A percentile compares a stretch with the other conserved stretches of the same genome.
Conservation (phyloP, 2,888 invertebrate genomes). For the Pantelozetes paolii region DNA sequence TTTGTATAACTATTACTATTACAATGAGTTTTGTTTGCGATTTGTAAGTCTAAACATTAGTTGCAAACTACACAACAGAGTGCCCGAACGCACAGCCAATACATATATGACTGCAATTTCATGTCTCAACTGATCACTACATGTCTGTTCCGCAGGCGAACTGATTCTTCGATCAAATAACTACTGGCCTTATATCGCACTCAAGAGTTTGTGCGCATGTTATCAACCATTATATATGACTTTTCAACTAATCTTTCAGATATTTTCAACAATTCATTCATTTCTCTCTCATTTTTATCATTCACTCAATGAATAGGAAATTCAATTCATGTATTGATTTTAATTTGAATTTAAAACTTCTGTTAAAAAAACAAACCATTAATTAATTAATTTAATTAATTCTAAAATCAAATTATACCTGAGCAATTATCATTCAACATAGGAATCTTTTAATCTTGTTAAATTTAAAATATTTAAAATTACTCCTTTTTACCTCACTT, state of each 20-base stretch:
- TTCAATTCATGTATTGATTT: conserved; percentile 14
- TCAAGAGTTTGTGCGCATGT: conserved; percentile 11
- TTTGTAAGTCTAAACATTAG: conserved; percentile 24
- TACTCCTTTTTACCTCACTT: too few species aligned
- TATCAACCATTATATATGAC: background rate
- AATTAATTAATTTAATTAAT: too few species aligned
- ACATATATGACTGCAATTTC: conserved; percentile 16
- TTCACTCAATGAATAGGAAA: background rate
- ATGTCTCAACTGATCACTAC: conserved; percentile 17
- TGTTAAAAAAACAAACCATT: too few species aligned
- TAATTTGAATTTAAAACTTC: conserved; percentile 8
- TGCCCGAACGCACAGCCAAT: background rate
- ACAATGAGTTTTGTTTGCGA: conserved; percentile 18
- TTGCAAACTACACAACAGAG: background rate
- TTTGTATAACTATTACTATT: conserved; percentile 8
- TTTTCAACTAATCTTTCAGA: background rate
- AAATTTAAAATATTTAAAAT: too few species aligned
- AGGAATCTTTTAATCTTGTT: too few species aligned
- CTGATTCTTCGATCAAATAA: conserved; percentile 33
- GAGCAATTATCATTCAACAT: too few species aligned
- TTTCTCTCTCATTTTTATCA: background rate
- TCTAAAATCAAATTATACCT: too few species aligned
- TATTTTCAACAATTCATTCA: background rate
- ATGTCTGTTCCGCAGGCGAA: conserved; percentile 14
- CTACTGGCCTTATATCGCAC: conserved; percentile 19